These are phyloP conservation scores for Archilochus colubris DNA, from an alignment of 2,113 vertebrate species.

Conservation along the genomic window DNA sequence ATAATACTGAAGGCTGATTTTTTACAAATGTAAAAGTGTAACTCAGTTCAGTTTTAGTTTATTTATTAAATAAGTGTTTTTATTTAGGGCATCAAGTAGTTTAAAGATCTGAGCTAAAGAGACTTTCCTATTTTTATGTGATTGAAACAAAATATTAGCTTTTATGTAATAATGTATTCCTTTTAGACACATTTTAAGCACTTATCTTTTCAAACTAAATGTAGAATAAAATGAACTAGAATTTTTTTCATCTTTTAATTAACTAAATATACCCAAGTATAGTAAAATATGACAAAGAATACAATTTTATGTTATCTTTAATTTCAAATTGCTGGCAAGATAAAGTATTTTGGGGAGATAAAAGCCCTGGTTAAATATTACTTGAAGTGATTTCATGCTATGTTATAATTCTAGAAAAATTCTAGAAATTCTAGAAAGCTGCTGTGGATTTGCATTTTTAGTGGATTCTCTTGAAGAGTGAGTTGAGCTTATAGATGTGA, in stretches of 20 bases:
- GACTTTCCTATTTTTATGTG: not conserved
- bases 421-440: not conserved
- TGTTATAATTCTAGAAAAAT: not conserved
- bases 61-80: not conserved
- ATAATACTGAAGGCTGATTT: not conserved
- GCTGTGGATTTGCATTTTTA: not conserved
- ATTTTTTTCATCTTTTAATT: not conserved
- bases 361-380: not conserved
- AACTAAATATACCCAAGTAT: not conserved
- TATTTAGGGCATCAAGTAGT: not conserved
- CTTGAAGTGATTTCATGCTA: not conserved
- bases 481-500: not conserved
- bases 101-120: not conserved
- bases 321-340: not conserved
- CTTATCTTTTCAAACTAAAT: not conserved
- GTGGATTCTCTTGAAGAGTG: not conserved
- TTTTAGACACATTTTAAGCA: not conserved
- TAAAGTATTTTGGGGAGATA: not conserved
- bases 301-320: not conserved
- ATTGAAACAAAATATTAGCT: not conserved
- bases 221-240: not conserved
- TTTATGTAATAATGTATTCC: not conserved
- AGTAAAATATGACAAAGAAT: not conserved
- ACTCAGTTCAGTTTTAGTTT: not conserved
- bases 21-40: not conserved